Percentiles rank a stretch among this genome's conserved stretches.
phyloP scores from a whole-genome alignment of 2,888 invertebrate genomes.

The Mesodorylaimus sp. region DNA sequence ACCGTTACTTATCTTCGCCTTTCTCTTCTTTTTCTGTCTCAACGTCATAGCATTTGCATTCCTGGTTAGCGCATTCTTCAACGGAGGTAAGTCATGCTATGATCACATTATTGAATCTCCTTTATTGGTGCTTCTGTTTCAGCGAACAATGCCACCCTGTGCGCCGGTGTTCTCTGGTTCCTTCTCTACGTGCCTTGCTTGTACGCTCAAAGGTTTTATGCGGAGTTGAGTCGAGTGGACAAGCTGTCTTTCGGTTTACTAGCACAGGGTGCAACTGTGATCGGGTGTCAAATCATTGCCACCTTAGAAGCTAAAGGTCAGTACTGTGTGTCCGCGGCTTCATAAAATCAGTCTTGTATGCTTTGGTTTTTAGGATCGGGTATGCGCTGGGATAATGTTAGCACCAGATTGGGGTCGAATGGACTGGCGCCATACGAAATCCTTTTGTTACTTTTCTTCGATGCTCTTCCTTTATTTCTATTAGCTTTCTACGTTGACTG shows the following conservation, averaged over 20 bases:
- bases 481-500: too few relatives aligned
- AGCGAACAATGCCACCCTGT: constrained; percentile 60
- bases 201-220: constrained; percentile 48
- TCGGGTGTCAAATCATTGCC: constrained; percentile 53
- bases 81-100: constrained; percentile 55
- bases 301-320: constrained; percentile 49
- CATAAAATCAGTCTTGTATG: too few relatives aligned
- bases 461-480: too few relatives aligned
- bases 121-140: constrained; percentile 21
- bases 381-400: too few relatives aligned
- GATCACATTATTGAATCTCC: too few relatives aligned
- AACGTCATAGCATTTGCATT: constrained; percentile 57
- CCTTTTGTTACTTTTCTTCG: too few relatives aligned
- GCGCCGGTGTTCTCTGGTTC: constrained; percentile 57
- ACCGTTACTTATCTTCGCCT: constrained; percentile 52
- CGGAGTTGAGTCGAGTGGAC: constrained; percentile 37
- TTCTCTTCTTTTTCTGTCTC: constrained; percentile 50
- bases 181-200: constrained; percentile 52
- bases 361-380: too few relatives aligned
- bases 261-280: constrained; percentile 60
- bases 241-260: constrained; percentile 49
- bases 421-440: too few relatives aligned
- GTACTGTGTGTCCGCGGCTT: too few relatives aligned
- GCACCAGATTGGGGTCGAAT: too few relatives aligned
- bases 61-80: constrained; percentile 57